Percentiles rank a stretch among this genome's conserved stretches.
Conservation (phyloP, 2,113 vertebrate genomes). For the crab-eating macaque (Macaca fascicularis) region DNA sequence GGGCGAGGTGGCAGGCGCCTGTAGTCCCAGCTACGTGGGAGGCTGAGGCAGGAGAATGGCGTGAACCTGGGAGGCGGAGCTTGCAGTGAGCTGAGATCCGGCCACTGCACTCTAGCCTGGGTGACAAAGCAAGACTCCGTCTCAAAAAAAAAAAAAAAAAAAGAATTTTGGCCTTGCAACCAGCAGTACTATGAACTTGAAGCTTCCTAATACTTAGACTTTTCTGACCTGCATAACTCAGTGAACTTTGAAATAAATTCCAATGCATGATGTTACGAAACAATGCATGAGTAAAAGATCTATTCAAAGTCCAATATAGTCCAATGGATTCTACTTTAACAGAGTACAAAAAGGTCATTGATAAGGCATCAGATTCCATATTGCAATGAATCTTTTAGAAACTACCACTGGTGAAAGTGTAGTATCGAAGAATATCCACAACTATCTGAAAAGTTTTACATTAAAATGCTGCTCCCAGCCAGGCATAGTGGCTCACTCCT, state of each 20-base stretch:
- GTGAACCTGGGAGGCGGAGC: no score
- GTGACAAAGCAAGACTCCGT: no score
- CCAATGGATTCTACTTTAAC: conserved; percentile 16
- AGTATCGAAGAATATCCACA: not conserved
- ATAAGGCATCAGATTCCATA: not conserved
- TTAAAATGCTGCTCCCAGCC: not conserved
- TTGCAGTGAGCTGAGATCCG: no score
- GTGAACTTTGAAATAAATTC: conserved; percentile 40
- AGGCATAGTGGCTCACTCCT: no score
- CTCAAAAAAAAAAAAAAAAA: no score
- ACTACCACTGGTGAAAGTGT: conserved; percentile 1
- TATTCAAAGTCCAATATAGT: not conserved
- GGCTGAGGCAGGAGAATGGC: no score
- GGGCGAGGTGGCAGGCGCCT: no score
- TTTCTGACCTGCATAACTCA: not conserved
- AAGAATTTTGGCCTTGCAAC: conserved; percentile 20
- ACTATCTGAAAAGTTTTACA: not conserved
- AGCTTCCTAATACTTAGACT: conserved; percentile 4
- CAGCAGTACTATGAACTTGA: not conserved
- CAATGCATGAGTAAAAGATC: conserved; percentile 22
- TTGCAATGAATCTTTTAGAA: not conserved
- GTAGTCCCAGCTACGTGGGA: no score
- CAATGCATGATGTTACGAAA: conserved; percentile 5
- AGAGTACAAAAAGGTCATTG: not conserved
- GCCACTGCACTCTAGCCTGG: no score